phyloP scores from a whole-genome alignment of 2,888 invertebrate species.

The Conus canariensis region DNA sequence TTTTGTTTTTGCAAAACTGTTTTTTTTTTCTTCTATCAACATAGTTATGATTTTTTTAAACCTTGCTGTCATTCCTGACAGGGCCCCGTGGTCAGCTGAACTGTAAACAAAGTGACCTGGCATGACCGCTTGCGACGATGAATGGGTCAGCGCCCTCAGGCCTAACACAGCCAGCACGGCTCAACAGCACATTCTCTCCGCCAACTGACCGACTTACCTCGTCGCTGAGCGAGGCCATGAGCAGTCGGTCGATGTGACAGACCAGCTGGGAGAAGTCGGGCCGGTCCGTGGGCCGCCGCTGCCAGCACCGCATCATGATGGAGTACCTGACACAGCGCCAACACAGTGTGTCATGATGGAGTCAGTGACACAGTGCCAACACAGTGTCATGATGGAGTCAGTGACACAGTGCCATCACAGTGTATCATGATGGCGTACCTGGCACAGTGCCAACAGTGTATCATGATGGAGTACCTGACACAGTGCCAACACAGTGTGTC shows the following conservation, averaged over 20 bases:
- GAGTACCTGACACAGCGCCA: constrained; percentile 82
- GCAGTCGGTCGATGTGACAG: constrained; percentile 91
- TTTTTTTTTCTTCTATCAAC: no score
- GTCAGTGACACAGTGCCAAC: no score
- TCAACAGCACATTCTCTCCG: no score
- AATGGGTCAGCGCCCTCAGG: no score
- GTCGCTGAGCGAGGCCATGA: constrained; percentile 85
- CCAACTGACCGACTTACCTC: constrained; percentile 31
- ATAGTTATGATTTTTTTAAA: no score
- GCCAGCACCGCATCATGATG: constrained; percentile 98
- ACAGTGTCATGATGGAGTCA: neutral
- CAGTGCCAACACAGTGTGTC: neutral
- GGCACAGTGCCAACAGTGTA: constrained; percentile 92
- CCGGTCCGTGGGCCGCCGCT: constrained; percentile 91
- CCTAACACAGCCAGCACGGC: no score
- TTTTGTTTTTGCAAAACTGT: no score
- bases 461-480: constrained; percentile 90
- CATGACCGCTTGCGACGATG: no score
- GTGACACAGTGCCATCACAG: constrained; percentile 88
- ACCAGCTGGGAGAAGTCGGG: constrained; percentile 94
- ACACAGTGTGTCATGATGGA: neutral
- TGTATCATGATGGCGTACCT: no score
- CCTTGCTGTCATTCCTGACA: no score
- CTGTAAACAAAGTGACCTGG: no score
- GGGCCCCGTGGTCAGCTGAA: no score